These are phyloP conservation scores for Tricholaema leucomelas DNA, from an alignment of 2,113 vertebrate genomes.

Conservation along the genomic window DNA sequence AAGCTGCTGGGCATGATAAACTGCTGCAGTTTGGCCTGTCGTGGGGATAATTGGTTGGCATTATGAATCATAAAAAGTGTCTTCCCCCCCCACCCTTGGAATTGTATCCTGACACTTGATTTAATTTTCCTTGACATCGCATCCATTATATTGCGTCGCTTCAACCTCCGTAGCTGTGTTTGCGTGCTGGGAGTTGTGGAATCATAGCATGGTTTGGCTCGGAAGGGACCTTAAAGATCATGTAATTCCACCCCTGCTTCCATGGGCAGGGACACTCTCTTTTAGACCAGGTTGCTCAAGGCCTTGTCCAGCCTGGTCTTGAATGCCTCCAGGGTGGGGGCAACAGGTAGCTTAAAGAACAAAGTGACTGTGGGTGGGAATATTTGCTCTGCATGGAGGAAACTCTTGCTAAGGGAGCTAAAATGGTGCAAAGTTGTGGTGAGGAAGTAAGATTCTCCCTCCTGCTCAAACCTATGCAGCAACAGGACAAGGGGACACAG, in stretches of 20 bases:
- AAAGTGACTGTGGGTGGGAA: background rate
- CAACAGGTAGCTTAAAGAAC: background rate
- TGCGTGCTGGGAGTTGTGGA: background rate
- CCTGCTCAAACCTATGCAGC: background rate
- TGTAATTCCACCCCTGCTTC: too few species aligned
- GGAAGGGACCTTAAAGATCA: too few species aligned
- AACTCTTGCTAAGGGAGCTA: background rate
- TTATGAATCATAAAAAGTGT: constrained; percentile 3
- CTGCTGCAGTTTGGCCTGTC: background rate
- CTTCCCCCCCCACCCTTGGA: constrained; percentile 5
- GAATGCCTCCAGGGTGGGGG: background rate
- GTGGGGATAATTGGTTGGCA: background rate
- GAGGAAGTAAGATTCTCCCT: background rate
- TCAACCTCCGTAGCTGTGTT: background rate
- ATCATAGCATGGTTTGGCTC: too few species aligned
- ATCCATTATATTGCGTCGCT: background rate
- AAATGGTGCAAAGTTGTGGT: rapidly evolving
- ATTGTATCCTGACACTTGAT: constrained; percentile 38
- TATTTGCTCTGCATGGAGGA: background rate
- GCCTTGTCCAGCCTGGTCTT: too few species aligned
- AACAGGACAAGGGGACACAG: too few species aligned
- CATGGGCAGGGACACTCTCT: too few species aligned
- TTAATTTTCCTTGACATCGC: constrained; percentile 24
- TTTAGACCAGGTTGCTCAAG: too few species aligned
- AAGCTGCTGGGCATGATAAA: constrained; percentile 18